Base-by-base conservation (phyloP, 2,888 invertebrate species). In the Carabus problematicus region DNA sequence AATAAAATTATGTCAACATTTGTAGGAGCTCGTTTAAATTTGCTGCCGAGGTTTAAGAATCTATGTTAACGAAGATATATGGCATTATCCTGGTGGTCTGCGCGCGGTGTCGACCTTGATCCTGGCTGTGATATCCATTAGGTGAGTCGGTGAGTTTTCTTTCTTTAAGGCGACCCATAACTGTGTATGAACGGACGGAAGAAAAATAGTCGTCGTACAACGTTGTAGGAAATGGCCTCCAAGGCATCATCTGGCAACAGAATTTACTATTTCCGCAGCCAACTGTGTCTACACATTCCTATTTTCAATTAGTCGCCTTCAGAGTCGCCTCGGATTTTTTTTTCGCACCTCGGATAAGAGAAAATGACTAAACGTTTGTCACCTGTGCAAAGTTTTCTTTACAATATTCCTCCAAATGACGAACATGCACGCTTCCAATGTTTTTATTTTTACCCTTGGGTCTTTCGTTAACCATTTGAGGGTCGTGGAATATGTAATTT, bases 151-250 rank as follows among this genome's bases (percentile, higher is more conserved):
- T 45, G n/a, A 11, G 12, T 11, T 45, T 12, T 45, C 19, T 60
- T 60, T 41, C 45, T 60, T 60, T n/a, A 58, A 60, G 60, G 60
- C 45, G 60, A 60, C 60, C 42, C 45, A 60, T 60, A 45, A 60
- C 42, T 60, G 19, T 11, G 45, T 45, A 45, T 14, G 60, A 45
- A 60, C 60, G 45, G n/a, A 29, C 60, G 9, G n/a, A 4, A 41
- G 11, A 11, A 39, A 11, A 58, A 39, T 55, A 29, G 12, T 52
- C 29, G 29, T 29, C 29, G 29, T 29, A 29, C 29, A n/a, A 29
- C 29, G 29, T 29, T 29, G 3, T 29, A 29, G 29, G 29, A 29
- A 29, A 45, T n/a, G 12, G 11, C 45, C 45, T 62, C 62, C 12
- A 41, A 9, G 63, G 54, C 63, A 54, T 54, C 63, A 63, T 63